phyloP scores from a whole-genome alignment of 2,113 vertebrate genomes.

The Pteruthius melanotis region DNA sequence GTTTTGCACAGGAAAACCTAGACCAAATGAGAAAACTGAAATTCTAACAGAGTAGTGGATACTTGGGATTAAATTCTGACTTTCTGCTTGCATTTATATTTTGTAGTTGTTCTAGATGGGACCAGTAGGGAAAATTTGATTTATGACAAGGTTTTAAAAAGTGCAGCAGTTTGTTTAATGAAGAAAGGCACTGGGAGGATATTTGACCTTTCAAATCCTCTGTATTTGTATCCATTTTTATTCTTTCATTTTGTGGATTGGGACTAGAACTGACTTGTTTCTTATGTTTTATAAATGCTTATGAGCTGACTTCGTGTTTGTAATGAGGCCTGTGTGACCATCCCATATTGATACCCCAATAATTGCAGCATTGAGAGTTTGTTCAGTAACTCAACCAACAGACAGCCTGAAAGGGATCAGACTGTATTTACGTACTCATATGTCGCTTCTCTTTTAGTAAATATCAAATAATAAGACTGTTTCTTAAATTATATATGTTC shows the following conservation, averaged over 20 bases:
- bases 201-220: not conserved
- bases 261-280: not conserved
- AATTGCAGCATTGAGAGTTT: not conserved
- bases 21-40: not conserved
- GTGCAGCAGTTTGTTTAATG: not conserved
- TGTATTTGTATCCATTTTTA: not conserved
- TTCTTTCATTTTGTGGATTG: not conserved
- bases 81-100: not conserved
- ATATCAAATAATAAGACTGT: not conserved
- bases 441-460: not conserved
- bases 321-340: no score
- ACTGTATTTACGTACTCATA: not conserved
- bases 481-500: not conserved
- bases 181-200: not conserved
- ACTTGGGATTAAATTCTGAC: not conserved
- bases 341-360: not conserved
- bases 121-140: not conserved
- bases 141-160: not conserved
- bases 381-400: not conserved
- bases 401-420: not conserved
- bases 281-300: not conserved
- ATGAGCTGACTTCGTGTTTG: not conserved
- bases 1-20: not conserved
- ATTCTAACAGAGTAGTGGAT: not conserved
- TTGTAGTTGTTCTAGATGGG: not conserved